phyloP scores from a whole-genome alignment of 2,113 vertebrate genomes.

The Collichthys lucidus region DNA sequence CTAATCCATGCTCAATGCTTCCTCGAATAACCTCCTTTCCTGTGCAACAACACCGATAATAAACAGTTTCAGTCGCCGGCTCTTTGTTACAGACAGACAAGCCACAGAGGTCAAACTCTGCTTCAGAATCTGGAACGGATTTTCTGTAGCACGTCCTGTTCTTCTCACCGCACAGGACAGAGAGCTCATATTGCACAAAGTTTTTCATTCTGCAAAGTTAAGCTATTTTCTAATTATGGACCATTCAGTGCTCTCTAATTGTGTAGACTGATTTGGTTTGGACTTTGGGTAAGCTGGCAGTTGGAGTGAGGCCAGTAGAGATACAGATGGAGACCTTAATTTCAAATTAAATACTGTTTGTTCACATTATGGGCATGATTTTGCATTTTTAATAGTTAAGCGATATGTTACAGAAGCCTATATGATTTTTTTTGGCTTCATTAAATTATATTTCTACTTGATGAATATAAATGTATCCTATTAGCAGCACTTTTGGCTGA shows the following conservation, averaged over 20 bases:
- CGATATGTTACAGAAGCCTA: background rate
- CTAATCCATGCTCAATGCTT: background rate
- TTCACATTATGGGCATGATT: background rate
- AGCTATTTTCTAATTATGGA: slow-evolving; percentile 45
- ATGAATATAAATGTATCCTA: background rate
- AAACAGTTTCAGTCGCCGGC: slow-evolving; percentile 5
- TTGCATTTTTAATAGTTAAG: background rate
- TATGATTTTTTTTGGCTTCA: background rate
- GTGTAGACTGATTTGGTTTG: slow-evolving; percentile 34
- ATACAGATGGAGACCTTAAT: slow-evolving; percentile 26
- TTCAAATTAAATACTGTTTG: background rate
- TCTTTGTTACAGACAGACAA: slow-evolving; percentile 7
- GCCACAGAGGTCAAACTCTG: slow-evolving; percentile 9
- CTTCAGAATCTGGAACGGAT: slow-evolving; percentile 8
- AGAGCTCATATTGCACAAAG: background rate
- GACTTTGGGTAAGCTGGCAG: slow-evolving; percentile 1
- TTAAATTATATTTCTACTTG: slow-evolving; percentile 6
- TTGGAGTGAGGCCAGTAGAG: slow-evolving; percentile 21
- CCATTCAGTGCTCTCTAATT: slow-evolving; percentile 30
- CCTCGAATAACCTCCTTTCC: background rate
- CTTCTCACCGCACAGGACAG: background rate
- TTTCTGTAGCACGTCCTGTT: background rate
- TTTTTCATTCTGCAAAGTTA: slow-evolving; percentile 9
- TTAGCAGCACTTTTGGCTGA: background rate
- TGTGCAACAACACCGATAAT: background rate